These are phyloP conservation scores for Carpatolechia fugitivella DNA, from an alignment of 2,888 invertebrate species.

Conservation along the genomic window DNA sequence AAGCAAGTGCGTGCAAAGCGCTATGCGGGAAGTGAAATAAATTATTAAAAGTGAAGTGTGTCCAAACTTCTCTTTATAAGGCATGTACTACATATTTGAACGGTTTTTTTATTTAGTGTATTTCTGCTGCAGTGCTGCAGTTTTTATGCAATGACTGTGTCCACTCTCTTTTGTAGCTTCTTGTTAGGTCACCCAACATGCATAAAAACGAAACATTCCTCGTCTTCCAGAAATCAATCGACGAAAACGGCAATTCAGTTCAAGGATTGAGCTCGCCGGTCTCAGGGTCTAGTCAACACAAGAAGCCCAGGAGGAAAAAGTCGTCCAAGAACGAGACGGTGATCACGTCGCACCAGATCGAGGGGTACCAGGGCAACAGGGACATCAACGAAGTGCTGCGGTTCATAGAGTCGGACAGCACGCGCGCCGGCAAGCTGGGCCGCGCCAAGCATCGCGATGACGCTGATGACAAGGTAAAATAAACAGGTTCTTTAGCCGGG, in stretches of 20 bases:
- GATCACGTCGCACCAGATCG: conserved; percentile 81
- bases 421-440: conserved; percentile 52
- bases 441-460: conserved; percentile 66
- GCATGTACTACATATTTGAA: too few species aligned
- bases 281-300: conserved; percentile 71
- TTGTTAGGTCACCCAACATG: too few species aligned
- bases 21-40: too few species aligned
- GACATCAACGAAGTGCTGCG: conserved; percentile 87
- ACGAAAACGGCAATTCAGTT: conserved; percentile 90
- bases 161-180: too few species aligned
- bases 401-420: conserved; percentile 84
- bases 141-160: too few species aligned
- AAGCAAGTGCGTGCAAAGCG: too few species aligned
- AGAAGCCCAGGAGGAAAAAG: conserved; percentile 81
- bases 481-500: too few species aligned
- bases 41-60: too few species aligned
- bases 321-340: conserved; percentile 79
- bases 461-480: conserved; percentile 57
- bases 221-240: conserved; percentile 82
- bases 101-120: too few species aligned
- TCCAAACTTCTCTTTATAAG: too few species aligned
- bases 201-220: conserved; percentile 52
- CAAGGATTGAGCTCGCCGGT: conserved; percentile 74
- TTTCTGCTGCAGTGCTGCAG: too few species aligned
- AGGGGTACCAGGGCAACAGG: conserved; percentile 88